These are phyloP conservation scores for Drosophila demipolita DNA, from an alignment of 2,888 invertebrate genomes.

Conservation along the genomic window DNA sequence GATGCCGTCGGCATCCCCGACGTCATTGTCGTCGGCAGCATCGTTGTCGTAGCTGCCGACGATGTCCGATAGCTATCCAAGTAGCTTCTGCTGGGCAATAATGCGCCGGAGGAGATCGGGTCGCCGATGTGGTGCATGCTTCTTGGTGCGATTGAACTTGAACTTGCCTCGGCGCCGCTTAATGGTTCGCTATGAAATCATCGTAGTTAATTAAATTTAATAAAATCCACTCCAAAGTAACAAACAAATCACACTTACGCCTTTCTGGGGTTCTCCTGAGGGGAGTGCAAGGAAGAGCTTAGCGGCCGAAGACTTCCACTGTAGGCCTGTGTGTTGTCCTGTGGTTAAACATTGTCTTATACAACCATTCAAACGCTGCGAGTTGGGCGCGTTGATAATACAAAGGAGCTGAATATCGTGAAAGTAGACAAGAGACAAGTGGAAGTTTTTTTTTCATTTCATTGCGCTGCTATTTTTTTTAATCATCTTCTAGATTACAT, in stretches of 20 bases:
- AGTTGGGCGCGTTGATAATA: slow-evolving; percentile 85
- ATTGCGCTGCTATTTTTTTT: slow-evolving; percentile 39
- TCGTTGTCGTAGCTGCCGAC: slow-evolving; percentile 85
- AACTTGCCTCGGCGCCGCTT: slow-evolving; percentile 86
- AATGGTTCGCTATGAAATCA: slow-evolving; percentile 75
- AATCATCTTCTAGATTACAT: slow-evolving; percentile 39
- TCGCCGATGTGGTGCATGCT: slow-evolving; percentile 91
- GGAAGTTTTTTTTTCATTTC: slow-evolving; percentile 37
- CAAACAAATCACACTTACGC: slow-evolving; percentile 85
- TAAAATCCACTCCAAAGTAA: neutral
- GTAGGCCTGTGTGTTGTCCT: slow-evolving; percentile 84
- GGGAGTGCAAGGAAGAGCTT: slow-evolving; percentile 87
- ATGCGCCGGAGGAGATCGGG: slow-evolving; percentile 85
- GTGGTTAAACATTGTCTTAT: slow-evolving; percentile 86
- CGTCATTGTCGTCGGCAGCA: slow-evolving; percentile 86
- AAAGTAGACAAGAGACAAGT: slow-evolving; percentile 73
- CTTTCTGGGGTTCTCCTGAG: slow-evolving; percentile 86
- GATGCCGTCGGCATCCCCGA: slow-evolving; percentile 82
- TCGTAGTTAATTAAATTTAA: neutral
- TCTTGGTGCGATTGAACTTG: slow-evolving; percentile 94
- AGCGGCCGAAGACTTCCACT: slow-evolving; percentile 87
- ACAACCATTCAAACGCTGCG: slow-evolving; percentile 85
- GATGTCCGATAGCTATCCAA: slow-evolving; percentile 86
- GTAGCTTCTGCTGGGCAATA: slow-evolving; percentile 85
- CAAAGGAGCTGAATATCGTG: slow-evolving; percentile 85